phyloP scores from a whole-genome alignment of 2,797 vertebrate genomes.

The Enteromius treurensis region DNA sequence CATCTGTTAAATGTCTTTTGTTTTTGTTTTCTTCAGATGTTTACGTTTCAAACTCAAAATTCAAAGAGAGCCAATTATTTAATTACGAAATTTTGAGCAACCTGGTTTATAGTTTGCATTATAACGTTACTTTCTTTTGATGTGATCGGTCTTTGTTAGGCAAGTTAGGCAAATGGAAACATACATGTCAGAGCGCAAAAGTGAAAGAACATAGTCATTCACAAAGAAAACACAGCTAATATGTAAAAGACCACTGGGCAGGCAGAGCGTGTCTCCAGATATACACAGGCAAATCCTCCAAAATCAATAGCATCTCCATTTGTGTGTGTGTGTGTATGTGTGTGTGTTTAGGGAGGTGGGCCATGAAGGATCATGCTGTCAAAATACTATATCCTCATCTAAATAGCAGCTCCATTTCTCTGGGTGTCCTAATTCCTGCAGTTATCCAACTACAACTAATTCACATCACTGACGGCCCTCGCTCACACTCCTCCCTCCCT shows the following conservation, averaged over 20 bases:
- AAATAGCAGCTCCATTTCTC: constrained; percentile 75
- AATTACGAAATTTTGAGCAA: not conserved
- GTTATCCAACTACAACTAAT: constrained; percentile 73
- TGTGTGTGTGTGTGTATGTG: too few species aligned
- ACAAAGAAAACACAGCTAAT: not conserved
- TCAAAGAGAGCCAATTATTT: not conserved
- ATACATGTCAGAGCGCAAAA: not conserved
- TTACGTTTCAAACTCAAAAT: not conserved
- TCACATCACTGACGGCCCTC: constrained; percentile 54
- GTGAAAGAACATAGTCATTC: not conserved
- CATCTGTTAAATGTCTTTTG: not conserved
- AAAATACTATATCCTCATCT: constrained; percentile 74
- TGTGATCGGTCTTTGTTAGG: not conserved
- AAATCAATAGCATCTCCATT: constrained; percentile 44
- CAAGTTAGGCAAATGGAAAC: not conserved
- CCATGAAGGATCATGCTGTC: constrained; percentile 70
- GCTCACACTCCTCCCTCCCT: constrained; percentile 37
- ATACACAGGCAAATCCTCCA: constrained; percentile 35
- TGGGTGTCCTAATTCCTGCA: constrained; percentile 69
- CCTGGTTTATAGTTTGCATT: not conserved
- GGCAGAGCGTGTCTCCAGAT: constrained; percentile 23
- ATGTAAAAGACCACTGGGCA: constrained; percentile 26
- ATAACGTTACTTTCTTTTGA: not conserved
- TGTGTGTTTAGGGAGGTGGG: constrained; percentile 32
- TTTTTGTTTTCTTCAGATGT: not conserved